Evolutionary conservation across 2,113 vertebrate genomes (phyloP).

Genomic region (Scophthalmus maximus): DNA sequence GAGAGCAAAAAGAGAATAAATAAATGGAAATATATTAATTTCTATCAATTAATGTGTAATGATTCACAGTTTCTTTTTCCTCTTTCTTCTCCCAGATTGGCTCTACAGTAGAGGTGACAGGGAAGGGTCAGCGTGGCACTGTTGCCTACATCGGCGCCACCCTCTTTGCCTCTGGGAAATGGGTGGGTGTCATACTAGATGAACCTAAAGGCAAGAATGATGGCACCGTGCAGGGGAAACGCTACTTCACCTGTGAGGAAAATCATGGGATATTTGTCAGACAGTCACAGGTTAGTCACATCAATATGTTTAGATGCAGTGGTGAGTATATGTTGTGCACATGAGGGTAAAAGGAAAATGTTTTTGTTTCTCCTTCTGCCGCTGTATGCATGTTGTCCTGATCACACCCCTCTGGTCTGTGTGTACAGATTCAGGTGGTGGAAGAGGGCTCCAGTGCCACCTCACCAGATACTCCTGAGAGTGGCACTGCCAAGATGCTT

Average conservation of each 20-base stretch:
- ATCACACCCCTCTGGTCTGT: not conserved
- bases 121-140: slow-evolving; percentile 93
- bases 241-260: slow-evolving; percentile 94
- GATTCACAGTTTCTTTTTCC: not conserved
- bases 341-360: not conserved
- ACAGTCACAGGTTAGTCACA: slow-evolving; percentile 90
- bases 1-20: not conserved
- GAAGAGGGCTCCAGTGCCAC: slow-evolving; percentile 66
- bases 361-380: too few relatives aligned
- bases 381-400: not conserved
- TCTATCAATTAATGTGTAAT: not conserved
- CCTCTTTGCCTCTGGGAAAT: slow-evolving; percentile 95
- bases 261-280: slow-evolving; percentile 97
- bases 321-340: not conserved
- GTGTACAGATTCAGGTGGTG: slow-evolving; percentile 73
- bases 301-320: not conserved
- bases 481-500: slow-evolving; percentile 40
- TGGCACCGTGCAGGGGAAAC: slow-evolving; percentile 94
- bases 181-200: slow-evolving; percentile 96
- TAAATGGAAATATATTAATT: not conserved
- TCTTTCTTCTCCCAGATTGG: slow-evolving; percentile 82
- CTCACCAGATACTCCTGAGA: slow-evolving; percentile 74
- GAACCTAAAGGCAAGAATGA: slow-evolving; percentile 97
- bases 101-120: slow-evolving; percentile 93
- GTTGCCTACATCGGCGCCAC: slow-evolving; percentile 96